phyloP scores from a whole-genome alignment of 35 echinoderm and acorn worm species.

The Eucidaris tribuloides region DNA sequence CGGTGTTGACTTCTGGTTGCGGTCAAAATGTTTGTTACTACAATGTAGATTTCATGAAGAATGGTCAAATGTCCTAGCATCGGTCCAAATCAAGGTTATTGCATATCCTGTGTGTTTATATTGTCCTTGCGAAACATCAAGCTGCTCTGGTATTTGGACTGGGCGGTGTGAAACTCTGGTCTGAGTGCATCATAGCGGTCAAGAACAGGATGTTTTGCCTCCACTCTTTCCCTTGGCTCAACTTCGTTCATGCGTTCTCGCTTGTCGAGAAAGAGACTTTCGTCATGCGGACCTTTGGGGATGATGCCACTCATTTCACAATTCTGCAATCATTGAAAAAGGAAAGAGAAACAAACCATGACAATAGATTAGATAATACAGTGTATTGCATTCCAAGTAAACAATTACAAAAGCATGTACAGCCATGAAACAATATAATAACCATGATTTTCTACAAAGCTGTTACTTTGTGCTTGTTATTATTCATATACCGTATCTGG shows the following conservation, averaged over 20 bases:
- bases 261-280: slow-evolving; percentile 94
- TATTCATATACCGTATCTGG: too few species aligned
- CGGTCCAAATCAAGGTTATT: neutral
- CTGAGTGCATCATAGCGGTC: slow-evolving; percentile 67
- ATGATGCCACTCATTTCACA: slow-evolving; percentile 96
- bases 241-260: slow-evolving; percentile 95
- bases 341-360: too few species aligned
- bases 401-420: neutral
- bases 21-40: too few species aligned
- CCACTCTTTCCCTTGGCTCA: slow-evolving; percentile 75
- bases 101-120: neutral
- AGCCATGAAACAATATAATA: neutral
- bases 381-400: neutral
- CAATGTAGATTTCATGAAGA: too few species aligned
- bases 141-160: slow-evolving; percentile 99
- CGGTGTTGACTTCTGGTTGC: too few species aligned
- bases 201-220: slow-evolving; percentile 73
- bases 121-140: slow-evolving; percentile 95
- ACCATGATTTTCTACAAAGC: too few species aligned
- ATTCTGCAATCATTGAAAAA: too few species aligned
- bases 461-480: too few species aligned
- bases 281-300: slow-evolving; percentile 93
- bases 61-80: neutral
- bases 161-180: slow-evolving; percentile 91
- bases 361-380: too few species aligned